Percentiles rank a stretch among this genome's conserved stretches.
These are phyloP conservation scores for Thinocorus orbignyianus DNA, from an alignment of 2,113 vertebrate species.

Conservation along the genomic window DNA sequence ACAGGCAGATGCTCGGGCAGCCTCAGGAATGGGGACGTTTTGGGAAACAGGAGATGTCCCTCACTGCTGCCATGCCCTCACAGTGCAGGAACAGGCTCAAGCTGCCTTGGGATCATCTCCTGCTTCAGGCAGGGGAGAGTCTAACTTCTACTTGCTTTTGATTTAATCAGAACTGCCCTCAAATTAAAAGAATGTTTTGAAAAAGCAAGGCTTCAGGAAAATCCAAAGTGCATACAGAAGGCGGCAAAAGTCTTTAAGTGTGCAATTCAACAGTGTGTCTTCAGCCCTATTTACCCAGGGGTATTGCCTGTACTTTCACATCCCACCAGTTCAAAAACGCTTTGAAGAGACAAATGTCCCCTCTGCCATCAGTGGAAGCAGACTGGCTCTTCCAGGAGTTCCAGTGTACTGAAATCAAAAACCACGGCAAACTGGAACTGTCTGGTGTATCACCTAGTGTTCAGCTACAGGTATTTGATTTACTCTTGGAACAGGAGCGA, in stretches of 20 bases:
- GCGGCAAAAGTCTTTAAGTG: background rate
- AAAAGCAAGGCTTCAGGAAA: background rate
- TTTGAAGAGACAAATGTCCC: background rate
- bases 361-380: fast-evolving
- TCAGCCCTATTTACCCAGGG: background rate
- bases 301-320: background rate
- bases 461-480: background rate
- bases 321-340: background rate
- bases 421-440: background rate
- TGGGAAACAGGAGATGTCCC: background rate
- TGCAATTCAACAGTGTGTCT: background rate
- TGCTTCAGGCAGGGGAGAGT: background rate
- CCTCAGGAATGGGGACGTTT: fast-evolving
- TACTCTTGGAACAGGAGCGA: background rate
- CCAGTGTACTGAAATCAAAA: background rate
- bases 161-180: background rate
- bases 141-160: background rate
- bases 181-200: background rate
- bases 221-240: fast-evolving
- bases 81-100: background rate
- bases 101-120: fast-evolving
- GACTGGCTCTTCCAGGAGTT: background rate
- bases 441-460: background rate
- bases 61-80: fast-evolving
- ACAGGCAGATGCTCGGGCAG: background rate